Percentiles rank a stretch among this genome's conserved stretches.
Evolutionary conservation across 2,797 vertebrate genomes (phyloP).

Genomic region (Enteromius afrohamiltoni): DNA sequence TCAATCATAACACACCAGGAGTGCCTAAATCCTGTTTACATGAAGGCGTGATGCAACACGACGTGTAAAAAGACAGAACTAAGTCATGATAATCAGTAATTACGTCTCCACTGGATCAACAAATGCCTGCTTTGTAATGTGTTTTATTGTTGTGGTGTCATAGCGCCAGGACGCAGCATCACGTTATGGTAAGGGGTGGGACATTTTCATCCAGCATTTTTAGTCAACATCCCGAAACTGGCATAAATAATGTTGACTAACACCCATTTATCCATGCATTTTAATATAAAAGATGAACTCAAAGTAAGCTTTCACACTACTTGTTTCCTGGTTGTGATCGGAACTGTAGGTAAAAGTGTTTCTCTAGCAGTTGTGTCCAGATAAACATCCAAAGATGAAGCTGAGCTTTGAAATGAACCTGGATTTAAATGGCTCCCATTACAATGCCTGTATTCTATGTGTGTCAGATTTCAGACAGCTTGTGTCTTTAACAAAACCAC

Average conservation of each 20-base stretch:
- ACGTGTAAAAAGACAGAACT: too few relatives aligned
- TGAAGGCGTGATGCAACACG: too few relatives aligned
- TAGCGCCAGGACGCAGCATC: too few relatives aligned
- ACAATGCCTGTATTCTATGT: neutral
- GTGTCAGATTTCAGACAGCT: constrained; percentile 9
- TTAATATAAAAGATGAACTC: neutral
- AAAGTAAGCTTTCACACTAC: neutral
- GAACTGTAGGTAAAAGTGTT: neutral
- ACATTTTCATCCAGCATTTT: neutral
- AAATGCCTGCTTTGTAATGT: too few relatives aligned
- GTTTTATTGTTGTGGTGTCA: too few relatives aligned
- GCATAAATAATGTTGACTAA: neutral
- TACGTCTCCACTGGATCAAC: too few relatives aligned
- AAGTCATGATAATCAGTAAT: too few relatives aligned
- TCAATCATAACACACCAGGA: too few relatives aligned
- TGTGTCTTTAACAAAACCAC: constrained; percentile 5
- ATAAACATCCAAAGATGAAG: neutral
- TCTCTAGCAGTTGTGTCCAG: neutral
- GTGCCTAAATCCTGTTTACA: too few relatives aligned
- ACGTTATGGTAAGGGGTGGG: too few relatives aligned
- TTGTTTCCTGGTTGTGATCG: neutral
- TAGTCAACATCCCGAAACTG: neutral
- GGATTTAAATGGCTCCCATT: constrained; percentile 25
- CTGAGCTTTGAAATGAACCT: neutral
- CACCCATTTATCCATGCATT: neutral